A percentile compares a stretch with the other conserved stretches of the same genome.
Evolutionary conservation across 2,113 vertebrate species (phyloP).

Genomic region (Aegotheles bennettii): DNA sequence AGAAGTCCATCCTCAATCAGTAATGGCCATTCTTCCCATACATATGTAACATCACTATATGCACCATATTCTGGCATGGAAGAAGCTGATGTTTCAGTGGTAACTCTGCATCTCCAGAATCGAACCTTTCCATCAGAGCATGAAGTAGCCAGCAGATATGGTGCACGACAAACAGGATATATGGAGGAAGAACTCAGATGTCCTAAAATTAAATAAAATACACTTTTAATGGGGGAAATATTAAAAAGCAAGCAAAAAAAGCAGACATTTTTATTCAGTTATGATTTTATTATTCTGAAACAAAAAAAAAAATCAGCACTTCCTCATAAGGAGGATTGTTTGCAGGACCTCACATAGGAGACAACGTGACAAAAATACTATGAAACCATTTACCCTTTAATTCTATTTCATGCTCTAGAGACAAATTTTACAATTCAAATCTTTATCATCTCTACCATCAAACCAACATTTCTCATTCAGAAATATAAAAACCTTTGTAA

Average conservation of each 20-base stretch:
- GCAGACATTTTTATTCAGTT: neutral
- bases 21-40: conserved; percentile 96
- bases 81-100: conserved; percentile 27
- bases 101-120: conserved; percentile 89
- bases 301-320: neutral
- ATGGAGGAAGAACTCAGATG: conserved; percentile 93
- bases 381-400: neutral
- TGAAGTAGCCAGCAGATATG: conserved; percentile 93
- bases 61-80: neutral
- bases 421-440: neutral
- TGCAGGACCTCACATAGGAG: neutral
- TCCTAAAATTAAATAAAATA: conserved; percentile 72
- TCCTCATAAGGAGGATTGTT: neutral
- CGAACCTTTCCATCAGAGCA: conserved; percentile 93
- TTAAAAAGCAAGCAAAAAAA: neutral
- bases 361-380: neutral
- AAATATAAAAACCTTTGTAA: neutral
- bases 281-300: neutral
- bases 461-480: neutral
- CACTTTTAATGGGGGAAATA: neutral
- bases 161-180: conserved; percentile 88
- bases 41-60: conserved; percentile 63
- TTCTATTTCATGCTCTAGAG: neutral
- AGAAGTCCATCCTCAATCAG: conserved; percentile 86
- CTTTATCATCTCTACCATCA: neutral